Conservation (phyloP, 2,888 invertebrate species). For the Heliconius sara region DNA sequence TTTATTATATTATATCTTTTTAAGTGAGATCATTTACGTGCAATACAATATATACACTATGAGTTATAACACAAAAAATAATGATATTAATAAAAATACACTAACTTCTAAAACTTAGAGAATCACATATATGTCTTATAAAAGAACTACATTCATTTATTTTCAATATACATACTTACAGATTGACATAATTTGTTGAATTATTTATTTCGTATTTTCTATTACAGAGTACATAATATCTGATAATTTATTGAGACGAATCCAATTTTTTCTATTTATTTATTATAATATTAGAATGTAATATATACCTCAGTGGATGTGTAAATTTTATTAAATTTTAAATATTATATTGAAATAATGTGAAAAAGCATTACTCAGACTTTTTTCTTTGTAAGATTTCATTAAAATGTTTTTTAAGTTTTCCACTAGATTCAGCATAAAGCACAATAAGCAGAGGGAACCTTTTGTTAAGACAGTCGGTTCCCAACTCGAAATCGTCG, state of each 20-base stretch:
- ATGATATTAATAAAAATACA: background rate
- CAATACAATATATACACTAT: too few relatives aligned
- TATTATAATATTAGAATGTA: too few relatives aligned
- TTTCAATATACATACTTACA: background rate
- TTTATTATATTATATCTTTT: background rate
- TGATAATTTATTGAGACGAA: too few relatives aligned
- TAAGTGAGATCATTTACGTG: too few relatives aligned
- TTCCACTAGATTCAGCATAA: too few relatives aligned
- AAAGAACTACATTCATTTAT: background rate
- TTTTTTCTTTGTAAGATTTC: too few relatives aligned
- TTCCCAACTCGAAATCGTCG: background rate
- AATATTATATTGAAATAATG: background rate
- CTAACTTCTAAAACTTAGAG: background rate
- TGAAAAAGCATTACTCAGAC: too few relatives aligned
- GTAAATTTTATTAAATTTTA: background rate
- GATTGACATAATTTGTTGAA: background rate
- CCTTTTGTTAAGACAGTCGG: background rate
- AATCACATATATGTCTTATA: background rate
- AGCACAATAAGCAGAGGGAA: background rate
- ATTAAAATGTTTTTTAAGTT: too few relatives aligned
- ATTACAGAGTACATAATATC: background rate
- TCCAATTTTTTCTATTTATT: too few relatives aligned
- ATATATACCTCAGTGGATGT: too few relatives aligned
- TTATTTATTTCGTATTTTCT: background rate
- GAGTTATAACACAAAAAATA: too few relatives aligned